A percentile compares a stretch with the other conserved stretches of the same genome.
Conservation (phyloP, 2,888 invertebrate genomes). For the Kryphioiulus occultus region DNA sequence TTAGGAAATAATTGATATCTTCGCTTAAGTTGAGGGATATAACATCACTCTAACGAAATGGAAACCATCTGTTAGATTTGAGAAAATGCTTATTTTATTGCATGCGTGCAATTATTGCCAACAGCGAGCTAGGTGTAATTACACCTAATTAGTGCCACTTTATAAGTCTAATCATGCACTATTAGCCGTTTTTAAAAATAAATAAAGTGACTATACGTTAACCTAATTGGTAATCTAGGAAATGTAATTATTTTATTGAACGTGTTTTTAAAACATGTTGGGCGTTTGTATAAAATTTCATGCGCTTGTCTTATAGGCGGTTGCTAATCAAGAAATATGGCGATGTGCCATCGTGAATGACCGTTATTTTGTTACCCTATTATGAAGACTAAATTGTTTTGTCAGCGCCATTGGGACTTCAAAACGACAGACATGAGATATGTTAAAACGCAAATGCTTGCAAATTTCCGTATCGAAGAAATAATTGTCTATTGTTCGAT, state of each 20-base stretch:
- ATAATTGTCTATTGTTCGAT: too few relatives aligned
- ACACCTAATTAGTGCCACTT: background rate
- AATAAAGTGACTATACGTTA: background rate
- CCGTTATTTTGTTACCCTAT: background rate
- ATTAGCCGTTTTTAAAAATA: background rate
- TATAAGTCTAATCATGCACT: background rate
- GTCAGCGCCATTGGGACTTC: too few relatives aligned
- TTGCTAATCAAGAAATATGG: background rate
- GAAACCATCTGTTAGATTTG: slow-evolving; percentile 21
- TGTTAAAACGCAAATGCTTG: too few relatives aligned
- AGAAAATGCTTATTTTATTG: slow-evolving; percentile 3
- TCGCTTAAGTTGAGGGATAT: background rate
- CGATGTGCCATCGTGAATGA: background rate
- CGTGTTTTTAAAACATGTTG: background rate
- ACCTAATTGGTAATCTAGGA: background rate
- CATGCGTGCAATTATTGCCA: background rate
- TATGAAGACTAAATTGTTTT: too few relatives aligned
- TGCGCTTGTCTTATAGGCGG: background rate
- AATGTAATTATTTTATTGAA: background rate
- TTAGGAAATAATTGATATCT: background rate
- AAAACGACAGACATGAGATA: too few relatives aligned
- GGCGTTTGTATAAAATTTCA: background rate
- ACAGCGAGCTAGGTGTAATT: background rate
- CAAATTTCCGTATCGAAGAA: too few relatives aligned
- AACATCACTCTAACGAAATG: background rate